Base-by-base conservation (phyloP, 2,113 vertebrate genomes). In the Upupa epops region DNA sequence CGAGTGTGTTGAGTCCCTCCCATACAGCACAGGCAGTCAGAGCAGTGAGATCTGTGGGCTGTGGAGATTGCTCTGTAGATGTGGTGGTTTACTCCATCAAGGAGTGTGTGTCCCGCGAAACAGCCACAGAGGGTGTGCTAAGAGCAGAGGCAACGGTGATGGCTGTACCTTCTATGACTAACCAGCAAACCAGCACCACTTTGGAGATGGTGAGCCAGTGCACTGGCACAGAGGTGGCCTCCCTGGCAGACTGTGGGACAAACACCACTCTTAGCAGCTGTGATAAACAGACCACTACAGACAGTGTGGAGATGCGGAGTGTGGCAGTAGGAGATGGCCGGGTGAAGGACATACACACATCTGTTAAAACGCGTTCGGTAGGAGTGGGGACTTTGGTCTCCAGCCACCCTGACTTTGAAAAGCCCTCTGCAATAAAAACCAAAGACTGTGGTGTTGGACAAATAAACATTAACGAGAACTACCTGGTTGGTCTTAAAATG, bases 401-500 rank as follows among this genome's bases (percentile, higher is more conserved):
- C 1, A 93, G 94, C 69, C 95, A 89, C 14, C 72, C 96, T 10
- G 65, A 92, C 42, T 95, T 95, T 54, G 96, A 97, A 77, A 98
- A 95, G 89, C 95, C 97, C 4, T 96, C 92, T 11, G 83, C 96
- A 11, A 54, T 97, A 70, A 99, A 98, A 98, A 99, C 98, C 97
- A 99, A 98, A 98, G 99, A 99, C 73, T 98, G 91, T 8, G 98
- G 98, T 1, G 92, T 98, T 89, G 99, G 99, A 10, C 98, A 98
- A 61, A 97, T 98, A 51, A 98, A 93, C 52, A 40, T 99, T 89
- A 80, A 98, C 4, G 98, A 99, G 83, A 99, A 99, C 96, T 99
- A 98, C 85, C 89, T 99, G 72, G 97, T 99, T n/a, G 99, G 99
- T 32, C 95, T 99, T 74, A 99, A 98, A 95, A 98, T 98, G 83